Evolutionary conservation across 2,113 vertebrate genomes (phyloP).

Genomic region (Syngnathoides biaculeatus): DNA sequence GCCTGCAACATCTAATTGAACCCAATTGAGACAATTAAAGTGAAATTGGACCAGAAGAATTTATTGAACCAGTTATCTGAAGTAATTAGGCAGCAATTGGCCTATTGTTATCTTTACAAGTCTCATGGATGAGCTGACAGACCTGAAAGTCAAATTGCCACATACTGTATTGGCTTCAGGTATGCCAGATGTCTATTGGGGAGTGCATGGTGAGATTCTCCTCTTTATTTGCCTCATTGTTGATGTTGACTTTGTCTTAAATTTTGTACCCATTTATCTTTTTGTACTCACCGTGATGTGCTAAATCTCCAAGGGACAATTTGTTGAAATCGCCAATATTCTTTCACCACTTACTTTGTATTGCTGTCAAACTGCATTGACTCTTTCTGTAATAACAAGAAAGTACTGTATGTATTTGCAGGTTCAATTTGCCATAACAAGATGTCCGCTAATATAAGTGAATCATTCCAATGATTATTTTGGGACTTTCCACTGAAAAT

Average conservation of each 20-base stretch:
- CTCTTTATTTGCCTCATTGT: not conserved
- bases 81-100: constrained; percentile 64
- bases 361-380: not conserved
- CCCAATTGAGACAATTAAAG: constrained; percentile 70
- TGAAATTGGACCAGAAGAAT: constrained; percentile 58
- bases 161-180: not conserved
- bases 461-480: not conserved
- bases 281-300: no score
- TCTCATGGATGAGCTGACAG: constrained; percentile 45
- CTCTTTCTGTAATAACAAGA: not conserved
- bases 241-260: constrained; percentile 4
- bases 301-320: constrained; percentile 20
- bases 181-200: not conserved
- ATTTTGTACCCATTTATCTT: constrained; percentile 18
- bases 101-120: constrained; percentile 59
- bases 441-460: not conserved
- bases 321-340: constrained; percentile 8
- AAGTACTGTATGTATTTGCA: not conserved
- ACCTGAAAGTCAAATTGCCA: constrained; percentile 24
- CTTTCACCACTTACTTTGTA: constrained; percentile 12
- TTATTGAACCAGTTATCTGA: constrained; percentile 66
- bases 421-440: not conserved
- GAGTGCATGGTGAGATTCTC: not conserved
- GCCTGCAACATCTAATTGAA: constrained; percentile 56
- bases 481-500: not conserved